Base-by-base conservation (phyloP, 2,888 invertebrate genomes). In the Coenonympha glycerion region DNA sequence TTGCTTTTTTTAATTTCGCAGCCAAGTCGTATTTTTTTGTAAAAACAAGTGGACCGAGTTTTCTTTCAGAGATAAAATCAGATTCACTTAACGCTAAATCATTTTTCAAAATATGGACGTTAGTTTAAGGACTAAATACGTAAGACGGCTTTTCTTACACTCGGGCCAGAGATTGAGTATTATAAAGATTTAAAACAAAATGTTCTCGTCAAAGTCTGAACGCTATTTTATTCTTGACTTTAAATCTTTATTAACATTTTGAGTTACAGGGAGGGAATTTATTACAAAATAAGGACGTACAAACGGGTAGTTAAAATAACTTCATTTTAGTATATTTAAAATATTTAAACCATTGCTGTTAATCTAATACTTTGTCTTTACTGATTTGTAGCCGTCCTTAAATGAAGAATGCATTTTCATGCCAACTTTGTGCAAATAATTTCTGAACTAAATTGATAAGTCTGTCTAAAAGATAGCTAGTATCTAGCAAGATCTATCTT, bases 51-150 rank as follows among this genome's bases (percentile, higher is more conserved):
- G 47, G 52, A 52, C 47, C 6, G 53, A 30, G 49, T 59, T 56
- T 47, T 53, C 46, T 64, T 64, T 64, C 61, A 63, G 71, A 66
- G 65, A 71, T 68, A 66, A 76, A 79, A 74, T 69, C 68, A 79
- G 73, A 73, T 72, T 75, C 67, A 80, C 85, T 79, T 85, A 85
- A 82, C 60, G 76, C 85, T 85, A 81, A 84, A 83, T 79, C 74
- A 82, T 45, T 82, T 79, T 75, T 77, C 72, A 76, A 79, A n/a
- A 83, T 81, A 85, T 86, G 86, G 86, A 87, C 86, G 86, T 85
- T 79, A 83, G 60, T 76, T 70, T 77, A 62, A 85, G 86, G 86
- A 85, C 86, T 83, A 77, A 73, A 73, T 77, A 84, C 68, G 75
- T 70, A 76, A 85, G 83, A 84, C 82, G 86, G 86, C 71, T 76